Evolutionary conservation across 2,113 vertebrate species (phyloP).

Genomic region (Athene noctua): DNA sequence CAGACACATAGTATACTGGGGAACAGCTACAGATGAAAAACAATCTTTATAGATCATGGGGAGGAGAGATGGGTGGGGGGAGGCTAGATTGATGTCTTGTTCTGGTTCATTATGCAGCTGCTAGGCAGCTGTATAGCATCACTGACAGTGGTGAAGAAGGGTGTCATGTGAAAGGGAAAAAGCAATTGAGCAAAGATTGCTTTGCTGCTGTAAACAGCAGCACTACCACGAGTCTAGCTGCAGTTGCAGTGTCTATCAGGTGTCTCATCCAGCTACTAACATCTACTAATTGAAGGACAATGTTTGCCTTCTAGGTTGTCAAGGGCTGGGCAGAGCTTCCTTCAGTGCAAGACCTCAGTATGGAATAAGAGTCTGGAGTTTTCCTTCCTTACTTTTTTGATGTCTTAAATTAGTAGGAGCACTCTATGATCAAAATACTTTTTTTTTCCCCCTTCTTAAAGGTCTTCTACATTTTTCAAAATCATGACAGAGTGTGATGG

Average conservation of each 20-base stretch:
- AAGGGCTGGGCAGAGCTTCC: not conserved
- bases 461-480: not conserved
- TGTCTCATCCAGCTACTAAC: not conserved
- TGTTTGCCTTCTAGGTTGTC: not conserved
- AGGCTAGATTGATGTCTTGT: not conserved
- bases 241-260: not conserved
- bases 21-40: not conserved
- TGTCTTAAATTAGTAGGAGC: not conserved
- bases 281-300: not conserved
- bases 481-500: not conserved
- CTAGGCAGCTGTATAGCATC: not conserved
- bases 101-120: not conserved
- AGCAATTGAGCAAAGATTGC: not conserved
- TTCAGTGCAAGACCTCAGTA: not conserved
- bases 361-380: not conserved
- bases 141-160: not conserved
- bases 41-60: fast-evolving
- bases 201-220: not conserved
- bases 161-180: not conserved
- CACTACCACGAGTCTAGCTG: not conserved
- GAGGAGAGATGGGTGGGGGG: not conserved
- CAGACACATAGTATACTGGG: not conserved
- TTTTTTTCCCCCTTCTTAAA: not conserved
- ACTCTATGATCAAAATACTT: not conserved
- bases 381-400: not conserved